phyloP scores from a whole-genome alignment of 2,888 invertebrate species.

The Ditylenchus weischeri region DNA sequence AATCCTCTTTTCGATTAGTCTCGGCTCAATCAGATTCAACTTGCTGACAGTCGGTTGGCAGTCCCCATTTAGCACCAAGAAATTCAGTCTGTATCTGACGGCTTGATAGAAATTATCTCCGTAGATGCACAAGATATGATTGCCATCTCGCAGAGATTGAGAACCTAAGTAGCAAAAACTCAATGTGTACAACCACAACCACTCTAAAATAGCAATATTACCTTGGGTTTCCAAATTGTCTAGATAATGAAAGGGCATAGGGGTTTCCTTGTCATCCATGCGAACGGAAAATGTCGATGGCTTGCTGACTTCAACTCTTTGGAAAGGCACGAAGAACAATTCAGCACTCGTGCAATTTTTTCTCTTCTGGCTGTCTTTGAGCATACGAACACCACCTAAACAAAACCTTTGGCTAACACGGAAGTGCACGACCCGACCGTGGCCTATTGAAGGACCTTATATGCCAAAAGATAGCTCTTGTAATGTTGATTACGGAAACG shows the following conservation, averaged over 20 bases:
- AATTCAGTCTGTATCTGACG: conserved; percentile 52
- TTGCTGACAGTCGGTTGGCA: conserved; percentile 33
- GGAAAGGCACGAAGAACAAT: conserved; percentile 58
- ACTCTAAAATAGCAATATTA: not conserved
- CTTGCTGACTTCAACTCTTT: conserved; percentile 53
- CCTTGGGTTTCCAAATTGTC: conserved; percentile 48
- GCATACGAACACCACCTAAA: conserved; percentile 53
- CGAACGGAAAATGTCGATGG: conserved; percentile 53
- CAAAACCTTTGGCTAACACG: not conserved
- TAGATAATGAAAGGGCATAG: conserved; percentile 52
- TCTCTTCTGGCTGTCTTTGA: conserved; percentile 53
- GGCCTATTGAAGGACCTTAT: not conserved
- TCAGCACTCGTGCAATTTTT: conserved; percentile 55
- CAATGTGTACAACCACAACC: too few species aligned
- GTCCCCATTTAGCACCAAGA: conserved; percentile 44
- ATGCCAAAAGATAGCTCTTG: too few species aligned
- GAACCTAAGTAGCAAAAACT: conserved; percentile 20
- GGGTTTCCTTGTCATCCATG: conserved; percentile 57
- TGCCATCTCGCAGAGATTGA: conserved; percentile 41
- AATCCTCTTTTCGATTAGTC: conserved; percentile 46
- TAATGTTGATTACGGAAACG: too few species aligned
- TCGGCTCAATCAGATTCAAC: conserved; percentile 36
- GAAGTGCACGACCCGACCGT: too few species aligned
- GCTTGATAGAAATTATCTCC: conserved; percentile 58
- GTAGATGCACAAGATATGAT: conserved; percentile 56